Evolutionary conservation across 2,888 invertebrate species (phyloP), one percentile per base, ranked within the genome.

Genomic region (Phyto melanocephala): DNA sequence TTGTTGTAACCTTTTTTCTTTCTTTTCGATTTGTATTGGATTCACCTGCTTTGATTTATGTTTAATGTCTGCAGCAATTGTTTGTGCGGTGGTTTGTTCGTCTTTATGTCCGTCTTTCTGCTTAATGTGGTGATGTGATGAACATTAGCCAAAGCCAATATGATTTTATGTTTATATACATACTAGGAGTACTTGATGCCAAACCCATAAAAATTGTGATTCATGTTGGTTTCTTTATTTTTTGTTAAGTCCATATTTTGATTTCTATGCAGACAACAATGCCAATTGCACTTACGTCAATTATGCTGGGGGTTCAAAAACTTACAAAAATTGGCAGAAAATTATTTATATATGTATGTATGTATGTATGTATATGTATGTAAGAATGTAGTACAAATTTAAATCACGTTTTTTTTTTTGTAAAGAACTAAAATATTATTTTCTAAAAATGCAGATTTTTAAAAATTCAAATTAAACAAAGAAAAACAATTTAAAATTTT

Each of bases 11-110:
- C 2, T 40, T 52, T 62, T 28, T 42, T 58, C 5, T 50, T 33
- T 54, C 8, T 33, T 37, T 37, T 17, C 10, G 8, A 60, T 68
- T 60, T 22, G 15, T 60, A 40, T 60, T 40, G 28, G 71, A 81
- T 76, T 77, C 81, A 81, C 81, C 77, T 81, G 77, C 62, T 77
- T 72, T 72, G 77, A 77, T 72, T 77, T 77, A 65, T 60, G 28
- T 60, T 67, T 67, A 52, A 56, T 77, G 58, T 52, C 58, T 77
- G 60, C 65, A 52, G 45, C 56, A 71, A 33, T 58, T 65, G 71
- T 50, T 45, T 65, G 50, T 37, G 45, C 45, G 47, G 22, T 33
- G 47, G 8, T 50, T 47, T 72, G 1, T 17, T 15, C 37, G 28
- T 47, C 7, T 20, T 17, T 58, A 11, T n/a, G 15, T 47, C 8